These are phyloP conservation scores for Chromobotia macracanthus DNA, from an alignment of 2,797 vertebrate genomes.

Conservation along the genomic window DNA sequence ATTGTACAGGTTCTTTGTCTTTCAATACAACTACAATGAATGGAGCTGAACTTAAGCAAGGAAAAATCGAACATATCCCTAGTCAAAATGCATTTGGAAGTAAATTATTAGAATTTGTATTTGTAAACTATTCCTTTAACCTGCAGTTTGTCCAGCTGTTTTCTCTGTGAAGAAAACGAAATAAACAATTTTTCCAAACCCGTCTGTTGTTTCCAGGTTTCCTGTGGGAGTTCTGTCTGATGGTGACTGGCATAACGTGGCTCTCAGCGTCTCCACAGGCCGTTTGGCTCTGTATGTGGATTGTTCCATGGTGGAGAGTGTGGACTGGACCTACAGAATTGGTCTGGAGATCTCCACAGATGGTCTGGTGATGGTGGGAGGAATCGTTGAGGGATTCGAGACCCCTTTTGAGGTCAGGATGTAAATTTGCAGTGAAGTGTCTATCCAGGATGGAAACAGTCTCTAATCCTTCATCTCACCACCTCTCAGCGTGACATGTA, in stretches of 20 bases:
- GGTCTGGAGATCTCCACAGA: conserved; percentile 79
- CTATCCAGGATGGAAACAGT: conserved; percentile 8
- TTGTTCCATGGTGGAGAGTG: conserved; percentile 83
- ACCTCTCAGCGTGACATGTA: conserved; percentile 45
- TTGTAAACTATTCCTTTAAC: too few species aligned
- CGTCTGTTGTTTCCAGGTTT: conserved; percentile 74
- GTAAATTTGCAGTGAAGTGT: conserved; percentile 42
- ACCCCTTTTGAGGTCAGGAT: conserved; percentile 84
- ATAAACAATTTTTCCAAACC: too few species aligned
- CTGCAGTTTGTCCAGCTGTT: too few species aligned
- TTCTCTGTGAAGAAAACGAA: too few species aligned
- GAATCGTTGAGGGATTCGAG: conserved; percentile 80
- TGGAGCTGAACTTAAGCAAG: too few species aligned
- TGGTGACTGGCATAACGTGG: conserved; percentile 83
- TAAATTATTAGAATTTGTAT: too few species aligned
- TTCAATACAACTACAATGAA: too few species aligned
- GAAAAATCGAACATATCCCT: too few species aligned
- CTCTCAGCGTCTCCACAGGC: conserved; percentile 78
- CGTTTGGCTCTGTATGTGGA: conserved; percentile 82
- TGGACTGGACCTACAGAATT: conserved; percentile 80
- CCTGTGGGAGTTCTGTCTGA: conserved; percentile 79
- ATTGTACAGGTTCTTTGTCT: too few species aligned
- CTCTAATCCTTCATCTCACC: conserved; percentile 37
- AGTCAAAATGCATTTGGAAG: too few species aligned
- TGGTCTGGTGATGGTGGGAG: conserved; percentile 84